Conservation (phyloP, 2,113 vertebrate species). For the Caranx melampygus region DNA sequence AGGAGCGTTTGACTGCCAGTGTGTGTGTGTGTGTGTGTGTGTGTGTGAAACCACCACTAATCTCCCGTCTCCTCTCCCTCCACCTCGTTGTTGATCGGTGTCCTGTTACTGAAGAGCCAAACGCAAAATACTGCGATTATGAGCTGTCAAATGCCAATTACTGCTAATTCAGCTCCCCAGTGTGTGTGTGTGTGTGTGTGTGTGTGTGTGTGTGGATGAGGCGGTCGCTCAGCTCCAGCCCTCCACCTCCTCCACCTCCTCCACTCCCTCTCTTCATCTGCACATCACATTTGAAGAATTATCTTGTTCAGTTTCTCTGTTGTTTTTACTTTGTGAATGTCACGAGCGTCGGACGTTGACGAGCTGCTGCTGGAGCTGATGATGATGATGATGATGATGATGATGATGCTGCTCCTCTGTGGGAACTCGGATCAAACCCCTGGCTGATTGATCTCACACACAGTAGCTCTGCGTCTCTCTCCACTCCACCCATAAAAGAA, state of each 20-base stretch:
- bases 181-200: not conserved
- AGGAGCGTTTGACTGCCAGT: constrained; percentile 21
- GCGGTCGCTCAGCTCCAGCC: constrained; percentile 31
- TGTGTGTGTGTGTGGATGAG: constrained; percentile 22
- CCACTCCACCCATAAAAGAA: not conserved
- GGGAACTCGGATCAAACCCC: not conserved
- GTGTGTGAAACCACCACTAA: constrained; percentile 23
- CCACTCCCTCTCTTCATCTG: constrained; percentile 12
- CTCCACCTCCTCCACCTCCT: not conserved
- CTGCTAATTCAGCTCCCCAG: constrained; percentile 50
- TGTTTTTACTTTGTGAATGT: constrained; percentile 10
- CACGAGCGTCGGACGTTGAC: constrained; percentile 6
- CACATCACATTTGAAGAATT: constrained; percentile 30
- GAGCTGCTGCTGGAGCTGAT: not conserved
- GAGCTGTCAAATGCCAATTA: constrained; percentile 73
- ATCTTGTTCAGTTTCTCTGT: no score
- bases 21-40: not conserved
- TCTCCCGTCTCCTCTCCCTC: constrained; percentile 39
- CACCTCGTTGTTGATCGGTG: constrained; percentile 54
- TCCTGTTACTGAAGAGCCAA: constrained; percentile 54
- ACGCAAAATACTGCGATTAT: constrained; percentile 56
- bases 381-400: no score
- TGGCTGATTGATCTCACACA: not conserved
- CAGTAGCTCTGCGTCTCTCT: not conserved
- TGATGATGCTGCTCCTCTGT: not conserved